Conservation (phyloP, 2,888 invertebrate genomes). For the Euplexia lucipara region DNA sequence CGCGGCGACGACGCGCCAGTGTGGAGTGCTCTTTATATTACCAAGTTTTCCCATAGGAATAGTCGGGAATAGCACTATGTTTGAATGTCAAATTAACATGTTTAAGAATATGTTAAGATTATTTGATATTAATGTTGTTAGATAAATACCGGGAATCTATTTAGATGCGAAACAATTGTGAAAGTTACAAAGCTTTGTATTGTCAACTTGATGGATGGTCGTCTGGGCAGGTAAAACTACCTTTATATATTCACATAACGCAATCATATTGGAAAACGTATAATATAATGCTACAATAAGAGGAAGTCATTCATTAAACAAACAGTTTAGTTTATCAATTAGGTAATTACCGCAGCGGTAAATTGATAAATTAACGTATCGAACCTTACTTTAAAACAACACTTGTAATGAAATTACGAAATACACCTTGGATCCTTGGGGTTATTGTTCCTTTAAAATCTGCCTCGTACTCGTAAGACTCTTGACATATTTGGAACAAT, state of each 20-base stretch:
- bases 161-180: slow-evolving; percentile 41
- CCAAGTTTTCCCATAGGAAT: slow-evolving; percentile 66
- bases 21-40: slow-evolving; percentile 64
- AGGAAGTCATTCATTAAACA: slow-evolving; percentile 18
- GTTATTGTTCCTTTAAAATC: too few species aligned
- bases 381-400: too few species aligned
- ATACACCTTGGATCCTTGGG: too few species aligned
- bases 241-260: slow-evolving; percentile 17
- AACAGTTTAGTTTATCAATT: slow-evolving; percentile 13
- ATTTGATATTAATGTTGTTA: slow-evolving; percentile 51
- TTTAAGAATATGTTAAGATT: slow-evolving; percentile 48
- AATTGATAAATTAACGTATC: slow-evolving; percentile 10
- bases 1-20: slow-evolving; percentile 58
- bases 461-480: too few species aligned
- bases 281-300: slow-evolving; percentile 6
- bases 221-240: slow-evolving; percentile 16
- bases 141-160: slow-evolving; percentile 40
- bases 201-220: slow-evolving; percentile 41
- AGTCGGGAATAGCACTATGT: slow-evolving; percentile 54
- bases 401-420: too few species aligned
- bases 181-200: slow-evolving; percentile 27
- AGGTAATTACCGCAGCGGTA: neutral
- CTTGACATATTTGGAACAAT: too few species aligned
- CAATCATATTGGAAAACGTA: neutral
- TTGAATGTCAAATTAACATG: slow-evolving; percentile 62